Base-by-base conservation (phyloP, 2,888 invertebrate species). In the Listrodromus nycthemerus region DNA sequence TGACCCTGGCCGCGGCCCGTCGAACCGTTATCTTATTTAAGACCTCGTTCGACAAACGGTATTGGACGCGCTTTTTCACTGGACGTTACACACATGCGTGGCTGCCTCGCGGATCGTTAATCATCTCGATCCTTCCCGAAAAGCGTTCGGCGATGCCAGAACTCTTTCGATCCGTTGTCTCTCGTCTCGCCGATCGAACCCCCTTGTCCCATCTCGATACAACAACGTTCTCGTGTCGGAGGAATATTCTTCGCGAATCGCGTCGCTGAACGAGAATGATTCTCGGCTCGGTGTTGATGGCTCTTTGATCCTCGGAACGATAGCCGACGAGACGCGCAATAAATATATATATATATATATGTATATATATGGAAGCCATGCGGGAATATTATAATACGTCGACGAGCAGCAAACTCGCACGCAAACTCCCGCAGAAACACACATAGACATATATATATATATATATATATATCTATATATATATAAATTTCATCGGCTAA, bases 1-100 rank as follows among this genome's bases (percentile, higher is more conserved):
- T 85, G 83, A 86, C 85, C 82, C 76, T 58, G 80, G 80, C 24
- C 66, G 55, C 80, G 83, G 82, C 82, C 79, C 85, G 83, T 77
- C 86, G 77, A 83, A 84, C 84, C 86, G 86, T 88, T 89, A 88
- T 88, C 88, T 84, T 61, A 73, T 82, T 86, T 80, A 84, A 88
- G 86, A 85, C 86, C 86, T 84, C 85, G 84, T 63, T 77, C 83
- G 65, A 55, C 58, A 13, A 24, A 27, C 58, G 58, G 27, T 27
- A 27, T 58, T 58, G 16, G 58, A 16, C 13, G 13, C 13, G 19
- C 21, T 58, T 58, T 58, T 27, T 58, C 58, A 58, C 58, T 58
- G 24, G 1, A 55, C 19, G 21, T 0, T 3, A 6, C n/a, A 27
- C 19, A 24, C 27, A 27, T 58, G 69, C 69, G 61, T 30, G 37